Percentiles rank a stretch among this genome's conserved stretches.
Conservation (phyloP, 2,888 invertebrate genomes). For the Amphipoea oculea region DNA sequence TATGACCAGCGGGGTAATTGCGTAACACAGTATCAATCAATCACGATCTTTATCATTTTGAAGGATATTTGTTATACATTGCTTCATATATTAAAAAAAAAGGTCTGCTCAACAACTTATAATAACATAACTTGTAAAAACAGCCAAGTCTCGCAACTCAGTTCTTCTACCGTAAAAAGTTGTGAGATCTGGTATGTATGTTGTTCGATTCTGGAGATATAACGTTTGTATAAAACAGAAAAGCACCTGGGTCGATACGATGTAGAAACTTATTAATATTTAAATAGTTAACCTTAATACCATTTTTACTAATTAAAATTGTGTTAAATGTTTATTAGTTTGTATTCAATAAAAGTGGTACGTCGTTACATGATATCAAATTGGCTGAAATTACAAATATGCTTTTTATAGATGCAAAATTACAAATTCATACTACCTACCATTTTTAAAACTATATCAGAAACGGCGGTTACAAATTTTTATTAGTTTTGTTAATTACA, state of each 20-base stretch:
- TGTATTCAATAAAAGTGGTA: constrained; percentile 5
- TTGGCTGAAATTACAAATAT: constrained; percentile 28
- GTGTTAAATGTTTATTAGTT: constrained; percentile 5
- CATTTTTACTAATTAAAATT: constrained; percentile 17
- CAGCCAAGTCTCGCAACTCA: too few species aligned
- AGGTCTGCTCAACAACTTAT: too few species aligned
- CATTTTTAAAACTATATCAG: constrained; percentile 37
- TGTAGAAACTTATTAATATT: not conserved
- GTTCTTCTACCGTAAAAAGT: too few species aligned
- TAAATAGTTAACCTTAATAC: not conserved
- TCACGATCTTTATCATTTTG: too few species aligned
- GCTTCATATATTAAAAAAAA: too few species aligned
- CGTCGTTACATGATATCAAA: constrained; percentile 19
- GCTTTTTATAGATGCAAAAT: constrained; percentile 14
- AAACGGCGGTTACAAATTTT: constrained; percentile 47
- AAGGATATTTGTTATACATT: too few species aligned
- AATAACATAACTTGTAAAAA: too few species aligned
- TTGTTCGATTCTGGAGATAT: not conserved
- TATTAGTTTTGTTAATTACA: constrained; percentile 49
- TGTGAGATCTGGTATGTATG: not conserved
- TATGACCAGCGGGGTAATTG: too few species aligned
- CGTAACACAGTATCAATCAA: too few species aligned
- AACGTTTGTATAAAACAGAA: not conserved
- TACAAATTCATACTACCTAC: constrained; percentile 22
- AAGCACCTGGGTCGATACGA: not conserved